These are phyloP conservation scores for Chiroxiphia lanceolata DNA, from an alignment of 2,797 vertebrate genomes.

Conservation along the genomic window DNA sequence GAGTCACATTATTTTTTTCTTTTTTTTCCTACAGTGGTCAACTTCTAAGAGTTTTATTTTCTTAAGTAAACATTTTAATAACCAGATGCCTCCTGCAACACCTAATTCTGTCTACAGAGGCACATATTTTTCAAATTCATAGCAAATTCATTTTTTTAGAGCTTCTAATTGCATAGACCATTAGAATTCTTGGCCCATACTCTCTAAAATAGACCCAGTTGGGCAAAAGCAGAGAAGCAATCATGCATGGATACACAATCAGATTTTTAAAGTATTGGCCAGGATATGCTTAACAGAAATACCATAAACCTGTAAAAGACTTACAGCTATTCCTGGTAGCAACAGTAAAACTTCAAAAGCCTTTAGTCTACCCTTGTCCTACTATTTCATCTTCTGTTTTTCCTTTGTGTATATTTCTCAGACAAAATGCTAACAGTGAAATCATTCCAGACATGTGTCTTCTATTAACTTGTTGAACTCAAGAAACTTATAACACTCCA, in stretches of 20 bases:
- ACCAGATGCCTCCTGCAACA: background rate
- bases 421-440: constrained; percentile 18
- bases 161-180: background rate
- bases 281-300: constrained; percentile 34
- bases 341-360: constrained; percentile 32
- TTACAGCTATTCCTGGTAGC: constrained; percentile 55
- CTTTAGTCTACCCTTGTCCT: background rate
- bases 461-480: constrained; percentile 52
- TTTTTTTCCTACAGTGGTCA: background rate
- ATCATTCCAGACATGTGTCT: constrained; percentile 45
- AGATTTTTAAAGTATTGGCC: constrained; percentile 4
- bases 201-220: background rate
- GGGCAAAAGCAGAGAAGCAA: background rate
- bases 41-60: background rate
- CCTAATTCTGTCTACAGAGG: background rate
- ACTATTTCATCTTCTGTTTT: constrained; percentile 22
- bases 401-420: constrained; percentile 29
- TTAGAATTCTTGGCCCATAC: background rate
- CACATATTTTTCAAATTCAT: background rate
- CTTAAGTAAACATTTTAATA: background rate
- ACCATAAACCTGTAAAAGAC: constrained; percentile 39
- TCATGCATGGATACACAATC: constrained; percentile 6
- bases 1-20: background rate
- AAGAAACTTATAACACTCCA: constrained; percentile 30
- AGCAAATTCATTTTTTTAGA: background rate